phyloP scores from a whole-genome alignment of 2,888 invertebrate genomes.

The Petrolisthes cinctipes region DNA sequence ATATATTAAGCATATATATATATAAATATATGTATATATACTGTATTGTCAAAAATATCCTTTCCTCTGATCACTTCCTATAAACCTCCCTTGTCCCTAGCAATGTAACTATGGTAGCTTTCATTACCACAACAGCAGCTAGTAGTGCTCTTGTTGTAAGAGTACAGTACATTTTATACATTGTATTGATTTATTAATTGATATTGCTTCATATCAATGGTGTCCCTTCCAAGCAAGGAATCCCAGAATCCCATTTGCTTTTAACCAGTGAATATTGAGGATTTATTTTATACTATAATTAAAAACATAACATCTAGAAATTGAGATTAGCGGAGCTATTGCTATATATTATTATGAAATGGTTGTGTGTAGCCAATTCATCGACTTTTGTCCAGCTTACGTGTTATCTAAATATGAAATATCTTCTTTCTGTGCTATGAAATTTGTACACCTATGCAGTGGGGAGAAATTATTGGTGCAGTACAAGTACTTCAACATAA shows the following conservation, averaged over 20 bases:
- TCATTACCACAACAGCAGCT: slow-evolving; percentile 38
- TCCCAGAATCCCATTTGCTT: not conserved
- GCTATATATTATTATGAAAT: too few relatives aligned
- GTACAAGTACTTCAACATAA: not conserved
- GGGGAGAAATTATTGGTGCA: not conserved
- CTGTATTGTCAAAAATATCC: slow-evolving; percentile 9
- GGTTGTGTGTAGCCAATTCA: too few relatives aligned
- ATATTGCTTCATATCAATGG: slow-evolving; percentile 30
- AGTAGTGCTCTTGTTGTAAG: slow-evolving; percentile 23
- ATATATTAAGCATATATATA: not conserved
- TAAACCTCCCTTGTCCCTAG: slow-evolving; percentile 9
- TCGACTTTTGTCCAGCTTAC: too few relatives aligned
- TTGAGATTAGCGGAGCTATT: too few relatives aligned
- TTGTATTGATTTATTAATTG: slow-evolving; percentile 15
- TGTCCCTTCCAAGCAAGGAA: slow-evolving; percentile 50
- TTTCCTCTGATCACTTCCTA: slow-evolving; percentile 9
- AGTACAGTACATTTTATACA: slow-evolving; percentile 11
- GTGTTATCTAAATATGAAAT: too few relatives aligned
- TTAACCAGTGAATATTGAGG: not conserved
- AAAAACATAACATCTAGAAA: too few relatives aligned
- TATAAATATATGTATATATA: slow-evolving; percentile 6
- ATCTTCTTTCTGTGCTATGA: too few relatives aligned
- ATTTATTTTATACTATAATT: not conserved
- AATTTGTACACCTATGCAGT: not conserved
- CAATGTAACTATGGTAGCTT: slow-evolving; percentile 34